Conservation (phyloP, 2,888 invertebrate genomes). For the Neuroscelio doddi region DNA sequence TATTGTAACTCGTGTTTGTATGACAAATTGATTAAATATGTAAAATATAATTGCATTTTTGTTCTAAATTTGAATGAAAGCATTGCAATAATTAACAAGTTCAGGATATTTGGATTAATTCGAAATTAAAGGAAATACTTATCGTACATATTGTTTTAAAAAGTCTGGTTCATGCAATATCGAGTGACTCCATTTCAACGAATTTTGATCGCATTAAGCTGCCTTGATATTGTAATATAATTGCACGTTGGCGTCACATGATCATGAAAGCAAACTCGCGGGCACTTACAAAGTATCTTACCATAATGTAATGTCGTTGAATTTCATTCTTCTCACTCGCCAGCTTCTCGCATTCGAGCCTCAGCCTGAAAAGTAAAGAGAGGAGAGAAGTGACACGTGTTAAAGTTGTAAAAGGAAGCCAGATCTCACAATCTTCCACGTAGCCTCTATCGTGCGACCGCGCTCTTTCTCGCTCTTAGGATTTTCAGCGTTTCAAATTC, state of each 20-base stretch:
- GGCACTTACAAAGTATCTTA: slow-evolving; percentile 74
- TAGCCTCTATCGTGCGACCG: too few species aligned
- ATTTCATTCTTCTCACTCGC: slow-evolving; percentile 98
- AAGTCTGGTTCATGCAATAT: neutral
- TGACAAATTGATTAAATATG: too few species aligned
- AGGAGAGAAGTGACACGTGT: slow-evolving; percentile 42
- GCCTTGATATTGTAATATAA: slow-evolving; percentile 17
- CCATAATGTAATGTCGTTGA: slow-evolving; percentile 99
- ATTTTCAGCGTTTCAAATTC: slow-evolving; percentile 55
- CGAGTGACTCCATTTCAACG: neutral
- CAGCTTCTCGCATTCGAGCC: slow-evolving; percentile 98
- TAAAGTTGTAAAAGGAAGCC: slow-evolving; percentile 36
- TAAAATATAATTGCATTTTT: too few species aligned
- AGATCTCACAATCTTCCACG: slow-evolving; percentile 29
- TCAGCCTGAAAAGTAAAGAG: slow-evolving; percentile 80
- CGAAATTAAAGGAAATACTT: too few species aligned
- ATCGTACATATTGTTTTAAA: too few species aligned
- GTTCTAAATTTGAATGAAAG: too few species aligned
- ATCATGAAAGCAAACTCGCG: slow-evolving; percentile 40
- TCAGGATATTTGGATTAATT: too few species aligned
- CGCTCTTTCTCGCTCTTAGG: slow-evolving; percentile 40
- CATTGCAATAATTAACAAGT: too few species aligned
- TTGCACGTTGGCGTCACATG: slow-evolving; percentile 33
- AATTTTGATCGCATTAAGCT: neutral
- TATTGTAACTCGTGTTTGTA: too few species aligned